Percentiles rank a stretch among this genome's conserved stretches.
phyloP scores from a whole-genome alignment of 2,888 invertebrate genomes.

The Sisyra nigra region DNA sequence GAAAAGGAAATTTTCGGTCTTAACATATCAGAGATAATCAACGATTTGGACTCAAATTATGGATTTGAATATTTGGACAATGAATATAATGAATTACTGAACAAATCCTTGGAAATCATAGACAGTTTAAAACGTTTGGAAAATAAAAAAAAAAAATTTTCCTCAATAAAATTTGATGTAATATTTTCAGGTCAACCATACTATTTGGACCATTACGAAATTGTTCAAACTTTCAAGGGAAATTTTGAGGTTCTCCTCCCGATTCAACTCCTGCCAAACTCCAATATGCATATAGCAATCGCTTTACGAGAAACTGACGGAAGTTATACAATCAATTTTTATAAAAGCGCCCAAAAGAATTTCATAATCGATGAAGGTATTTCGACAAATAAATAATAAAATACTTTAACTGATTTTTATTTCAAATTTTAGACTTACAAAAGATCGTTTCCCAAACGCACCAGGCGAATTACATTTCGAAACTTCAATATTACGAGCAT shows the following conservation, averaged over 20 bases:
- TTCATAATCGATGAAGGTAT: slow-evolving; percentile 5
- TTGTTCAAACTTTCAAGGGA: slow-evolving; percentile 15
- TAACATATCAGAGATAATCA: slow-evolving; percentile 20
- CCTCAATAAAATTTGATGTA: too few species aligned
- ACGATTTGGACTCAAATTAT: slow-evolving; percentile 15
- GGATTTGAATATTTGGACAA: slow-evolving; percentile 7
- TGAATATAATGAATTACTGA: slow-evolving; percentile 6
- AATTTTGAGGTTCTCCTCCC: slow-evolving; percentile 5
- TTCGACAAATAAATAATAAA: not conserved
- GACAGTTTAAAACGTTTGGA: slow-evolving; percentile 21
- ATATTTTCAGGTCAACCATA: slow-evolving; percentile 20
- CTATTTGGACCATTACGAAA: slow-evolving; percentile 17
- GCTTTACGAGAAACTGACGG: not conserved
- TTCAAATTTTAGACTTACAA: not conserved
- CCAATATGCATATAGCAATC: not conserved
- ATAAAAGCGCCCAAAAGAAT: not conserved
- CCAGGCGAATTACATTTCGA: not conserved
- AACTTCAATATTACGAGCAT: not conserved
- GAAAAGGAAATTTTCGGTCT: slow-evolving; percentile 20
- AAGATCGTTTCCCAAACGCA: not conserved
- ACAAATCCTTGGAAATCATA: slow-evolving; percentile 17
- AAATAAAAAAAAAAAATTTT: not conserved
- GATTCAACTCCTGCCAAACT: not conserved
- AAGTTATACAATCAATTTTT: slow-evolving; percentile 1
- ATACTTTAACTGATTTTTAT: not conserved